Evolutionary conservation across 2,797 vertebrate genomes (phyloP).

Genomic region (Aldrovandia affinis): DNA sequence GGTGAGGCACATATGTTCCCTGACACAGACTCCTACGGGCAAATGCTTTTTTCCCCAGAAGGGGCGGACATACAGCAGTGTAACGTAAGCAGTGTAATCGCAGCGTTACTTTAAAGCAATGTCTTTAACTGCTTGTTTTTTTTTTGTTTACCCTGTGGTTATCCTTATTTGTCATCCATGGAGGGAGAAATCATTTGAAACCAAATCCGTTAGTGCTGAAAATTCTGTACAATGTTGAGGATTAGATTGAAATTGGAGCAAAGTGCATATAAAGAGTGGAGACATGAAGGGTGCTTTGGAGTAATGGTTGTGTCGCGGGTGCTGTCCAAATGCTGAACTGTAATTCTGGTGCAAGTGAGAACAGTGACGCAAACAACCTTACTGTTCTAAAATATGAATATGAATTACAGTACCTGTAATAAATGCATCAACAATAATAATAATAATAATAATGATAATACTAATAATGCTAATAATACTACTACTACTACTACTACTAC

Average conservation of each 20-base stretch:
- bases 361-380: neutral
- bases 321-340: conserved; percentile 14
- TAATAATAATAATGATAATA: no score
- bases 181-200: neutral
- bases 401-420: neutral
- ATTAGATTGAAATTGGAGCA: conserved; percentile 5
- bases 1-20: neutral
- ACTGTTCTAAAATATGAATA: neutral
- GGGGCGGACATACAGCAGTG: neutral
- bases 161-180: neutral
- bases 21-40: neutral
- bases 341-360: neutral
- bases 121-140: neutral
- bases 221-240: neutral
- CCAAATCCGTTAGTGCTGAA: neutral
- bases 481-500: no score
- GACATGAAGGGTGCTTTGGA: neutral
- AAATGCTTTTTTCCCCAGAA: neutral
- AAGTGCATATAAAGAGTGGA: neutral
- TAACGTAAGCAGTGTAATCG: neutral
- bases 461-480: no score
- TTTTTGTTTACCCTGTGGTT: neutral
- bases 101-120: neutral
- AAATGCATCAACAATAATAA: no score
- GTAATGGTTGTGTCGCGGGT: neutral